Evolutionary conservation across 2,113 vertebrate species (phyloP).

Genomic region (Leucoraja erinaceus): DNA sequence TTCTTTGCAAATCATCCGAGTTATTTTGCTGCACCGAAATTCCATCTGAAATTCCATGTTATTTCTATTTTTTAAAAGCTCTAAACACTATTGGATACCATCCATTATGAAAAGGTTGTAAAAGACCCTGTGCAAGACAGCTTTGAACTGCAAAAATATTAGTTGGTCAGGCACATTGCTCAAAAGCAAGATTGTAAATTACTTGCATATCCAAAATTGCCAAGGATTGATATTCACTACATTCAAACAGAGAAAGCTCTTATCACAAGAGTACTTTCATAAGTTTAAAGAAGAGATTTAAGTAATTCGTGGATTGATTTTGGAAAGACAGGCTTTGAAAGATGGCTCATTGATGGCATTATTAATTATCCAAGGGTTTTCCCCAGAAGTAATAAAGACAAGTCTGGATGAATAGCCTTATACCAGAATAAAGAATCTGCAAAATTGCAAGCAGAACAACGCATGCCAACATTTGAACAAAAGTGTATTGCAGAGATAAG

Average conservation of each 20-base stretch:
- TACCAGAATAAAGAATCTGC: background rate
- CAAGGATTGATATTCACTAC: too few species aligned
- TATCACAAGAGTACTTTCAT: background rate
- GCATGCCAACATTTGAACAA: background rate
- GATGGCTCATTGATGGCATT: background rate
- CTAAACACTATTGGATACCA: too few species aligned
- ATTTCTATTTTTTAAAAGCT: too few species aligned
- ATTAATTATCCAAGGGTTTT: background rate
- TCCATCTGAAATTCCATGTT: too few species aligned
- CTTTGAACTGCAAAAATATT: background rate
- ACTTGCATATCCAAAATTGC: too few species aligned
- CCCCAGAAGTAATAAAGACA: background rate
- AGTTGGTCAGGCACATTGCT: background rate
- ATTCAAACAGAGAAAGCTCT: background rate
- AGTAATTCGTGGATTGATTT: background rate
- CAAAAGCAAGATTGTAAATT: background rate
- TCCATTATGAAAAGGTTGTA: too few species aligned
- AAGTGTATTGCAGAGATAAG: background rate
- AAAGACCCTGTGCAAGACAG: background rate
- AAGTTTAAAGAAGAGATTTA: too few species aligned
- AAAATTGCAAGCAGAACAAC: background rate
- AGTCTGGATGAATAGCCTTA: background rate
- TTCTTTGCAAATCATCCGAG: too few species aligned
- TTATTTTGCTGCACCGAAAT: too few species aligned
- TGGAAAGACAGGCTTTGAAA: background rate